phyloP scores from a whole-genome alignment of 2,113 vertebrate genomes.

The Danionella cerebrum region DNA sequence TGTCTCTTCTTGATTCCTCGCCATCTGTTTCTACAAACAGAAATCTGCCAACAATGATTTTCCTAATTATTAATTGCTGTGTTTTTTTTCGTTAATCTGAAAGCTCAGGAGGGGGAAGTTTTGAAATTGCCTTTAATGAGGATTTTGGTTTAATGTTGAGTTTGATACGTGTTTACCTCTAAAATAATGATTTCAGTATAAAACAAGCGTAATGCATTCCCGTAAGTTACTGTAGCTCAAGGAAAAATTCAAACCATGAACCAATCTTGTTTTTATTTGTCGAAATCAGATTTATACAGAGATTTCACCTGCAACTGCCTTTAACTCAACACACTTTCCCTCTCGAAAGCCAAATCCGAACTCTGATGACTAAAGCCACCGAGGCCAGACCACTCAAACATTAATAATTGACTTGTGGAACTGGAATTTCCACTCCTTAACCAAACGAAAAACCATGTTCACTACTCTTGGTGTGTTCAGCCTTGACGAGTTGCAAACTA shows the following conservation, averaged over 20 bases:
- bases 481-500: too few relatives aligned
- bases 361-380: slow-evolving; percentile 28
- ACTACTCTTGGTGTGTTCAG: too few relatives aligned
- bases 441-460: slow-evolving; percentile 32
- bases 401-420: slow-evolving; percentile 34
- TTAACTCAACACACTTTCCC: background rate
- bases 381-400: slow-evolving; percentile 18
- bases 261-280: background rate
- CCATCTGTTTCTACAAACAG: slow-evolving; percentile 45
- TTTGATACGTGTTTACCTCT: background rate
- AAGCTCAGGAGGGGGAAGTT: slow-evolving; percentile 2
- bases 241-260: background rate
- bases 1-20: slow-evolving; percentile 46
- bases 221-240: background rate
- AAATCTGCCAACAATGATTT: slow-evolving; percentile 35
- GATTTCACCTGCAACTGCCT: background rate
- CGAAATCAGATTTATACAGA: background rate
- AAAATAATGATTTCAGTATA: background rate
- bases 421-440: background rate
- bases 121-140: background rate
- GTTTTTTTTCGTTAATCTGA: slow-evolving; percentile 36
- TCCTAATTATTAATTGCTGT: slow-evolving; percentile 7
- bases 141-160: background rate
- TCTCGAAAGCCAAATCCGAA: background rate
- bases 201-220: background rate